Evolutionary conservation across 2,113 vertebrate species (phyloP).

Genomic region (Callionymus lyra): DNA sequence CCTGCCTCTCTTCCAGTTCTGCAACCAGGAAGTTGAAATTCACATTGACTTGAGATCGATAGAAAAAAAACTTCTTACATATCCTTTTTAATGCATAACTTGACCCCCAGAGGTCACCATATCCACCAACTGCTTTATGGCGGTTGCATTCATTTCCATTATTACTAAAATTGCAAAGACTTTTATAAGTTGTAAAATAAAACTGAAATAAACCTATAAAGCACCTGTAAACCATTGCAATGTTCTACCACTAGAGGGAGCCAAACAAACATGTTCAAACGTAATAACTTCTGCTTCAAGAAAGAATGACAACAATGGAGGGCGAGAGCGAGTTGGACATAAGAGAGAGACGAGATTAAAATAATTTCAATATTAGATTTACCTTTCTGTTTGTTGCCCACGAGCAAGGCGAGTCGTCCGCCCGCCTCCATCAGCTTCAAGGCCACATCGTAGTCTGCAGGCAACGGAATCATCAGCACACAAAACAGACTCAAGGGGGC

Average conservation of each 20-base stretch:
- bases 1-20: conserved; percentile 37
- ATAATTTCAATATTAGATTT: too few relatives aligned
- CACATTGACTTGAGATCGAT: not conserved
- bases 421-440: conserved; percentile 49
- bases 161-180: not conserved
- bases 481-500: not conserved
- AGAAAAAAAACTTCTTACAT: not conserved
- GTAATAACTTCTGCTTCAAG: too few relatives aligned
- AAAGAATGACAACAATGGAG: too few relatives aligned
- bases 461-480: not conserved
- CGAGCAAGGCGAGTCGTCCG: conserved; percentile 41
- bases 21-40: conserved; percentile 3
- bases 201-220: too few relatives aligned
- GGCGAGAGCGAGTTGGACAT: too few relatives aligned
- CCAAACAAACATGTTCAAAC: too few relatives aligned
- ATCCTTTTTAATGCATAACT: not conserved
- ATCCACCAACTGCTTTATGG: not conserved
- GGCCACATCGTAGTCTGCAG: conserved; percentile 51
- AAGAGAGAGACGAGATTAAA: too few relatives aligned
- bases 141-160: too few relatives aligned
- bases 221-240: too few relatives aligned
- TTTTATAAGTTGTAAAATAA: too few relatives aligned
- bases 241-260: too few relatives aligned
- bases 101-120: too few relatives aligned
- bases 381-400: conserved; percentile 54